Conservation (phyloP, 1,140 invertebrate genomes). For the Leptestheria dahalacensis region DNA sequence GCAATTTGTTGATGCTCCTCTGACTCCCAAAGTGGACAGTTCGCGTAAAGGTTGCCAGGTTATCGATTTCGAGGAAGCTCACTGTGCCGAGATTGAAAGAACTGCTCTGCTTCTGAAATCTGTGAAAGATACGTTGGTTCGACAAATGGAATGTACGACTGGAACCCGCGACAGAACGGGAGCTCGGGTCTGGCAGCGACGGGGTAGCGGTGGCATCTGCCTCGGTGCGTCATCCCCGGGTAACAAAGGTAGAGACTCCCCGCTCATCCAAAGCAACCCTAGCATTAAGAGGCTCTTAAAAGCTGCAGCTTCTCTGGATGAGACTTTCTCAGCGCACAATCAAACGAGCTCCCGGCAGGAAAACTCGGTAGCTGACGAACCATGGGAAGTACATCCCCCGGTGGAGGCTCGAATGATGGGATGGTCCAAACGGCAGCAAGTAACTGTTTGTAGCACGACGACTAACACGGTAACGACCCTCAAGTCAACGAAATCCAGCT, state of each 20-base stretch:
- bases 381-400: constrained; percentile 14
- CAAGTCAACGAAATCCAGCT: not conserved
- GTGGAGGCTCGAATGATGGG: not conserved
- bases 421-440: not conserved
- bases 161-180: constrained; percentile 9
- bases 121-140: constrained; percentile 4
- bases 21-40: not conserved
- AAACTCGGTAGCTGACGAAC: constrained; percentile 2
- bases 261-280: not conserved
- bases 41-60: not conserved
- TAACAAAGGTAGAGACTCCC: not conserved
- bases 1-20: too few species aligned
- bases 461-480: not conserved
- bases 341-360: not conserved
- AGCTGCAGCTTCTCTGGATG: not conserved
- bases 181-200: constrained; percentile 8
- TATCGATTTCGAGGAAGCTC: not conserved
- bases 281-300: not conserved
- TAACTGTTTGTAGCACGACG: not conserved
- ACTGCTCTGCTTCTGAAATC: constrained; percentile 7
- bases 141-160: constrained; percentile 6
- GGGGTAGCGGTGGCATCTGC: constrained; percentile 2
- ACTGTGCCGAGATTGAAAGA: not conserved
- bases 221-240: not conserved
- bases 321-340: not conserved